A percentile compares a stretch with the other conserved stretches of the same genome.
These are phyloP conservation scores for Trachelus iudaicus DNA, from an alignment of 2,888 invertebrate genomes.

Conservation along the genomic window DNA sequence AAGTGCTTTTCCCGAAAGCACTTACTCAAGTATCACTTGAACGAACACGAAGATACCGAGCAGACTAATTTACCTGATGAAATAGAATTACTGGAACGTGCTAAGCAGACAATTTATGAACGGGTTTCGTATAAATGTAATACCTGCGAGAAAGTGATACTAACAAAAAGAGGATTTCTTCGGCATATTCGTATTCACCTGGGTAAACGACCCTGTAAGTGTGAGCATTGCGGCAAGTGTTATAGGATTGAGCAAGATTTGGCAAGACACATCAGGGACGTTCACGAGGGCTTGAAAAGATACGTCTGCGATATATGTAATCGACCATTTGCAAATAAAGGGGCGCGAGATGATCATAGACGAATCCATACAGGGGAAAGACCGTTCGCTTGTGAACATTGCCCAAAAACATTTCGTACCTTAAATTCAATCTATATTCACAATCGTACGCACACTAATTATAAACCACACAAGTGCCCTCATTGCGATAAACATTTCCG, in stretches of 20 bases:
- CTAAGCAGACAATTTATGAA: constrained; percentile 45
- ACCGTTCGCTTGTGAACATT: constrained; percentile 69
- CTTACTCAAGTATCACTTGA: constrained; percentile 38
- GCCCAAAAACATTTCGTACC: constrained; percentile 69
- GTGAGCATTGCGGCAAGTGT: constrained; percentile 68
- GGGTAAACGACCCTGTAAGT: constrained; percentile 65
- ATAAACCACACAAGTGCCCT: constrained; percentile 64
- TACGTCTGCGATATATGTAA: constrained; percentile 67
- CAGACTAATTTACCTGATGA: constrained; percentile 36
- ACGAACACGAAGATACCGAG: constrained; percentile 26
- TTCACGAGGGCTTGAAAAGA: constrained; percentile 67
- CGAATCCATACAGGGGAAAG: constrained; percentile 66
- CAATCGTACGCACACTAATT: constrained; percentile 61
- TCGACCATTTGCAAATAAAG: constrained; percentile 67
- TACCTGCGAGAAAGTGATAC: constrained; percentile 62
- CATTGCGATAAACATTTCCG: constrained; percentile 64
- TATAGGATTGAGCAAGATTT: constrained; percentile 68
- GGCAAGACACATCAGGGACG: constrained; percentile 67
- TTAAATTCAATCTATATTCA: constrained; percentile 69
- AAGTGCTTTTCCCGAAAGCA: constrained; percentile 35
- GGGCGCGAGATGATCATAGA: constrained; percentile 68
- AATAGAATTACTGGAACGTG: constrained; percentile 43
- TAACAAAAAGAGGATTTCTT: constrained; percentile 59
- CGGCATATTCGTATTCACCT: constrained; percentile 68
- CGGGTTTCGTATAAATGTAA: constrained; percentile 61